Conservation (phyloP, 1,140 invertebrate species). For the Microplitis demolitor region DNA sequence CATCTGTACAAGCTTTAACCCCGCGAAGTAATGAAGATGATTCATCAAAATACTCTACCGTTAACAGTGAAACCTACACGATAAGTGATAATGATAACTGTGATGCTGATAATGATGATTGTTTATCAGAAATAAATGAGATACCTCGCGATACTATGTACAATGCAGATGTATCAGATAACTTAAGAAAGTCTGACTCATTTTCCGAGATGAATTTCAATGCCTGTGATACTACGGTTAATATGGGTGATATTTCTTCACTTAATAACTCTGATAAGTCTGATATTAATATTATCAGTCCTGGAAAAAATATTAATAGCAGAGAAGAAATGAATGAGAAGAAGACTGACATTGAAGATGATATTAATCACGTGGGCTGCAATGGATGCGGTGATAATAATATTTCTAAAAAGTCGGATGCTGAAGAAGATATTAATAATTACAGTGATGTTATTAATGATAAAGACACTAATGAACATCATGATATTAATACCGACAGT, state of each 20-base stretch:
- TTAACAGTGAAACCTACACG: conserved; percentile 17
- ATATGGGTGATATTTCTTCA: conserved; percentile 19
- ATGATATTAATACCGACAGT: not conserved
- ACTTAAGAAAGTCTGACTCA: conserved; percentile 7
- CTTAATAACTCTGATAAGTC: not conserved
- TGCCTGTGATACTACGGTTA: not conserved
- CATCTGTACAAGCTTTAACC: not conserved
- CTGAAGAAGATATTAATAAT: not conserved
- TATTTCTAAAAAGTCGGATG: too few species aligned
- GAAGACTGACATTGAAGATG: not conserved
- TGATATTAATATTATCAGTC: not conserved
- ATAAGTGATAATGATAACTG: conserved; percentile 2
- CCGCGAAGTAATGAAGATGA: not conserved
- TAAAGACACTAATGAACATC: not conserved
- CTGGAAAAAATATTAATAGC: too few species aligned
- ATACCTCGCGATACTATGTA: not conserved
- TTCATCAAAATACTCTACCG: not conserved
- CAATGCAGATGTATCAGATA: conserved; percentile 3
- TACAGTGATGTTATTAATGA: not conserved
- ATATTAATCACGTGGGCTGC: not conserved
- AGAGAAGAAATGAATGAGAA: too few species aligned
- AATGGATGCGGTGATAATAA: not conserved
- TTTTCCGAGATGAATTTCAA: conserved; percentile 2
- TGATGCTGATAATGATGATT: too few species aligned
- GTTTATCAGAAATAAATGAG: not conserved